A percentile compares a stretch with the other conserved stretches of the same genome.
Conservation (phyloP, 1,140 invertebrate species). For the Pogonomyrmex californicus region DNA sequence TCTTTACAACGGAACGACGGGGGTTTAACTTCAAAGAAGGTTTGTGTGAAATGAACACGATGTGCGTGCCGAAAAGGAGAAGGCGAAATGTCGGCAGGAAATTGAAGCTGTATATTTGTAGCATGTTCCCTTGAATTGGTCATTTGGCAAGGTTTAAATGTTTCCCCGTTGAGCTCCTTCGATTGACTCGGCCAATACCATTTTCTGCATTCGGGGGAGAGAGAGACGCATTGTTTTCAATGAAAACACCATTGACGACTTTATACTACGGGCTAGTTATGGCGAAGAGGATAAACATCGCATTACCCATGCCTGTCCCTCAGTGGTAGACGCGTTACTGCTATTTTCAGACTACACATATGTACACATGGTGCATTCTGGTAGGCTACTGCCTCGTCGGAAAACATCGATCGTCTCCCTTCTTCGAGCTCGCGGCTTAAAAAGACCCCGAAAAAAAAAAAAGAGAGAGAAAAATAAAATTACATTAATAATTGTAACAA, state of each 20-base stretch:
- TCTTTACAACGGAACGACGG: background rate
- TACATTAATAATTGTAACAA: background rate
- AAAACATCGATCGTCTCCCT: constrained; percentile 66
- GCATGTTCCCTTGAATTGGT: constrained; percentile 1
- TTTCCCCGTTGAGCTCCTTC: constrained; percentile 11
- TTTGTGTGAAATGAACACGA: background rate
- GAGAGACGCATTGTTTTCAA: constrained; percentile 55
- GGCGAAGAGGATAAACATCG: constrained; percentile 69
- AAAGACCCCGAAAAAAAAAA: background rate
- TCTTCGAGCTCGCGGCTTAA: background rate
- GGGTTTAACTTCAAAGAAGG: background rate
- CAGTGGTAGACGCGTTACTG: constrained; percentile 48
- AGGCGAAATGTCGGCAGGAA: background rate
- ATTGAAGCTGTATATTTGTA: background rate
- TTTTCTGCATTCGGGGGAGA: constrained; percentile 6
- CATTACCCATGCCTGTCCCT: constrained; percentile 62
- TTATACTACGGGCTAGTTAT: constrained; percentile 48
- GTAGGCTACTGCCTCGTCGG: constrained; percentile 58
- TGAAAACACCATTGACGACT: constrained; percentile 68
- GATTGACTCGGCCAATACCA: constrained; percentile 46
- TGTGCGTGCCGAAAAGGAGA: background rate
- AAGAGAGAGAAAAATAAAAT: background rate
- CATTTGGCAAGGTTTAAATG: background rate
- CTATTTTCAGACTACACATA: constrained; percentile 75
- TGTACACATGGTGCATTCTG: constrained; percentile 56